Percentiles rank a stretch among this genome's conserved stretches.
These are phyloP conservation scores for Montipora cactus DNA, from an alignment of 64 coral and sea anemone genomes.

Conservation along the genomic window DNA sequence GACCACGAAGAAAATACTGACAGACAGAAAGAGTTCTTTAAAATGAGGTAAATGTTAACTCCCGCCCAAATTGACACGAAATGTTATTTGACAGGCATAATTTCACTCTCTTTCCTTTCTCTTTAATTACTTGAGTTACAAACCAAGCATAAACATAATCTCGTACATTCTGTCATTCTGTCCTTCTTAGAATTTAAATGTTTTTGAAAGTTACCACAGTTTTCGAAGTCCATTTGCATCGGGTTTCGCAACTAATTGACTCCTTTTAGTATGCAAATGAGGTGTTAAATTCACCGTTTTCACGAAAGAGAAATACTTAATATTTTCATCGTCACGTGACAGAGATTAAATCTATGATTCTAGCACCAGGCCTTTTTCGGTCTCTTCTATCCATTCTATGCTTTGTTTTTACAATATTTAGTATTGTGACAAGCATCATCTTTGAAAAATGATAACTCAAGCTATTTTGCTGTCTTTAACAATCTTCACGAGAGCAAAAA, in stretches of 20 bases:
- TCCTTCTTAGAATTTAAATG: too few relatives aligned
- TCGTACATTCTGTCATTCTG: too few relatives aligned
- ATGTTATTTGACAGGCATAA: too few relatives aligned
- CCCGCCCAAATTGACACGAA: too few relatives aligned
- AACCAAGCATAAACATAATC: too few relatives aligned
- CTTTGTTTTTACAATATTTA: not conserved
- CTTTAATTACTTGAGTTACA: too few relatives aligned
- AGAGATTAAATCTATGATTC: not conserved
- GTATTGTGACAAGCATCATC: not conserved
- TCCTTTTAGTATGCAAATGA: conserved; percentile 25
- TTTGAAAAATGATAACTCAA: not conserved
- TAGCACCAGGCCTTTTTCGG: conserved; percentile 4
- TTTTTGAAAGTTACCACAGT: too few relatives aligned
- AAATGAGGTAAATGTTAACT: too few relatives aligned
- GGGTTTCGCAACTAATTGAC: not conserved
- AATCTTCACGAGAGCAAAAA: not conserved
- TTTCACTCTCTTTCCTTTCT: too few relatives aligned
- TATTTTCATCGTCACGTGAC: conserved; percentile 18
- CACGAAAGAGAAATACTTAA: not conserved
- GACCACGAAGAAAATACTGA: too few relatives aligned
- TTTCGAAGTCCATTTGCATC: too few relatives aligned
- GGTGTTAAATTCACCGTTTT: not conserved
- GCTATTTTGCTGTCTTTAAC: not conserved
- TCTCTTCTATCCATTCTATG: not conserved
- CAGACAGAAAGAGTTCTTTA: too few relatives aligned